phyloP scores from a whole-genome alignment of 2,888 invertebrate genomes.

The Hofmannophila pseudospretella region DNA sequence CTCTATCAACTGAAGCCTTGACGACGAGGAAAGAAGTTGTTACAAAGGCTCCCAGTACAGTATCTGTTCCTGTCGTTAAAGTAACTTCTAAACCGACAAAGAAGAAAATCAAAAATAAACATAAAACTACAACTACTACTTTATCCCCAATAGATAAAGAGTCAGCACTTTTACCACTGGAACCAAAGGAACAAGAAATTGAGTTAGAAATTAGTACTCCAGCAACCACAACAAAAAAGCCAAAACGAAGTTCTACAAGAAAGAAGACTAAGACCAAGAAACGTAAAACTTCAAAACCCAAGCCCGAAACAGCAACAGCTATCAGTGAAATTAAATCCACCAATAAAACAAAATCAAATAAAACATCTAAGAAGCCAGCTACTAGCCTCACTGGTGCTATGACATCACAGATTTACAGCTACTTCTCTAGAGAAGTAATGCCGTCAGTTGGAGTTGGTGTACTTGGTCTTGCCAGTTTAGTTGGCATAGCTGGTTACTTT shows the following conservation, averaged over 20 bases:
- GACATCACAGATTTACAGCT: constrained; percentile 86
- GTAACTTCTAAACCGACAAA: constrained; percentile 51
- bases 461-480: constrained; percentile 84
- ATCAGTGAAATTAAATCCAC: constrained; percentile 59
- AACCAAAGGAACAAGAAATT: constrained; percentile 69
- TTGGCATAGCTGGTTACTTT: constrained; percentile 87
- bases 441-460: constrained; percentile 88
- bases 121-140: constrained; percentile 27
- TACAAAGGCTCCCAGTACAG: constrained; percentile 33
- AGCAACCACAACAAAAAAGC: constrained; percentile 66
- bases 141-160: constrained; percentile 43
- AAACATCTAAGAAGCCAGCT: constrained; percentile 61
- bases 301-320: constrained; percentile 32
- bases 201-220: constrained; percentile 70
- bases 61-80: constrained; percentile 28
- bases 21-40: constrained; percentile 41
- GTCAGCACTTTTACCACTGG: constrained; percentile 64
- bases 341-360: constrained; percentile 75
- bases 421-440: constrained; percentile 87
- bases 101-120: constrained; percentile 56
- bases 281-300: constrained; percentile 73
- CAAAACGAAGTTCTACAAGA: constrained; percentile 59
- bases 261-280: constrained; percentile 79
- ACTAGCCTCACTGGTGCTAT: constrained; percentile 73
- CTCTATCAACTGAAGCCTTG: constrained; percentile 36